Conservation (phyloP, 2,113 vertebrate species). For the Sinocyclocheilus maitianheensis region DNA sequence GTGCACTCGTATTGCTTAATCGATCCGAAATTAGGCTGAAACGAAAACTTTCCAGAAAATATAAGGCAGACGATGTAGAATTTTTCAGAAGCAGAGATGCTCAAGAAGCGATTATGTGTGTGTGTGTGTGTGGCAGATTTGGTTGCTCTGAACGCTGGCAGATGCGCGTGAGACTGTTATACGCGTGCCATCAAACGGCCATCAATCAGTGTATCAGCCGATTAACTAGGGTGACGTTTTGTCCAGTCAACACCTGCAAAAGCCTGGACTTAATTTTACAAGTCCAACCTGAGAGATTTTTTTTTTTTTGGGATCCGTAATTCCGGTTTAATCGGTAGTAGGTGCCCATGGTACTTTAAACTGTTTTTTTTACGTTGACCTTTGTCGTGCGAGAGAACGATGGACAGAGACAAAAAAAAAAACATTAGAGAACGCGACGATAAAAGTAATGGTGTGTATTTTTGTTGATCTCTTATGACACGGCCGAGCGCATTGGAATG, state of each 20-base stretch:
- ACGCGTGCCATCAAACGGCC: slow-evolving; percentile 37
- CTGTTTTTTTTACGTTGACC: background rate
- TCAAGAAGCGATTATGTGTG: background rate
- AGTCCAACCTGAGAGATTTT: background rate
- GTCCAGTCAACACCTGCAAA: background rate
- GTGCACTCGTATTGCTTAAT: background rate
- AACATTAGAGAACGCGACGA: background rate
- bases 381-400: background rate
- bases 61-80: background rate
- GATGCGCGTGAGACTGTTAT: slow-evolving; percentile 13
- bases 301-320: background rate
- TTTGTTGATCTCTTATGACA: slow-evolving; percentile 34
- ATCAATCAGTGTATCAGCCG: background rate
- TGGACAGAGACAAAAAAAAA: background rate
- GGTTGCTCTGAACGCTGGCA: background rate
- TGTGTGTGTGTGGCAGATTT: background rate
- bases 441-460: slow-evolving; percentile 28
- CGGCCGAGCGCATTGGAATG: slow-evolving; percentile 41
- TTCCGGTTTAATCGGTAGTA: background rate
- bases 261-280: background rate
- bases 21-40: background rate
- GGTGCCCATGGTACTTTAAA: slow-evolving; percentile 4
- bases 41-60: background rate
- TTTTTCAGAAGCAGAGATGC: background rate
- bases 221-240: background rate